Evolutionary conservation across 2,888 invertebrate species (phyloP).

Genomic region (Himalopsyche tibetana): DNA sequence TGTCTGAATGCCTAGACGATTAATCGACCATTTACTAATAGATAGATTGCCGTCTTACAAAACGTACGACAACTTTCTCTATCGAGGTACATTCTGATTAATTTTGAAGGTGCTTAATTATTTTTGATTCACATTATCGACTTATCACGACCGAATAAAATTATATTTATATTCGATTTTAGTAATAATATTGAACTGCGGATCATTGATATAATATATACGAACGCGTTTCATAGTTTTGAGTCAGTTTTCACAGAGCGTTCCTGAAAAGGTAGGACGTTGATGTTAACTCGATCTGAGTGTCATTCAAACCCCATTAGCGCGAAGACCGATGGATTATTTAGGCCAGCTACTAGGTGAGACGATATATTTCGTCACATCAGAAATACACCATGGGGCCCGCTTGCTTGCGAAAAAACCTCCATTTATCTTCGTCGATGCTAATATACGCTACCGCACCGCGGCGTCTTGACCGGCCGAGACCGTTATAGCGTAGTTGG

Average conservation of each 20-base stretch:
- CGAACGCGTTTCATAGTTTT: background rate
- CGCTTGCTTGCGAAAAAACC: conserved; percentile 23
- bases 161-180: no score
- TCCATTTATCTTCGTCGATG: conserved; percentile 40
- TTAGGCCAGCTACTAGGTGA: background rate
- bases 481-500: conserved; percentile 37
- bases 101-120: no score
- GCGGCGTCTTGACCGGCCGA: conserved; percentile 44
- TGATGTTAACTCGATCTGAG: background rate
- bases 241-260: background rate
- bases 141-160: no score
- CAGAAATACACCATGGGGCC: background rate
- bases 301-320: background rate
- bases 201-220: no score
- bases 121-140: no score
- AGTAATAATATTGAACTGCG: no score
- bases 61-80: no score
- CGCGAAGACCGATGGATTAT: background rate
- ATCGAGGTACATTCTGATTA: no score
- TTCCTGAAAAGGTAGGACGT: background rate
- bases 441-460: conserved; percentile 50
- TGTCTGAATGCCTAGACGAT: no score
- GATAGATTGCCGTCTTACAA: no score
- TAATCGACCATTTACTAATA: no score
- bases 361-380: conserved; percentile 8